Base-by-base conservation (phyloP, 2,888 invertebrate genomes). In the Ophion slaviceki region DNA sequence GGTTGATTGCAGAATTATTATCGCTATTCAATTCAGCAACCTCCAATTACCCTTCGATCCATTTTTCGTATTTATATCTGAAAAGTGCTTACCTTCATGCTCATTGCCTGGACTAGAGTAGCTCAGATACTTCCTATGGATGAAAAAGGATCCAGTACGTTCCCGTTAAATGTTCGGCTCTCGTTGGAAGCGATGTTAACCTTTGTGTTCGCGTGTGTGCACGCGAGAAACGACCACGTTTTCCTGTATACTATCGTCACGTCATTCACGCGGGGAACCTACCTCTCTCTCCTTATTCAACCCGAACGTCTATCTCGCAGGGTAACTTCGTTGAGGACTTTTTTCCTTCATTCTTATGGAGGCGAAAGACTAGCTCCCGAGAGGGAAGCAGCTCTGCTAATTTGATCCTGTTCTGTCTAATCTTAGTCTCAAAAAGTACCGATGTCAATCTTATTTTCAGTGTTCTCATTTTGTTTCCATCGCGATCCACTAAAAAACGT, bases 161-260 rank as follows among this genome's bases (percentile, higher is more conserved):
- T 36, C 59, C 68, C 77, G 32, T 83, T 83, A 59, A 77, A 83
- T 80, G 72, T 47, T 74, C 53, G 61, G 40, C 45, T 82, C 74
- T 71, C 24, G 59, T 77, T 80, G 81, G 62, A 66, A 53, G 47
- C 14, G 47, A 59, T 74, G 74, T 57, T 80, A 64, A 53, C 64
- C 45, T 70, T 32, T 67, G 47, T 47, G n/a, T 78, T 80, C 74
- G 71, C 67, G 68, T 74, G 68, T 74, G 67, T 70, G 83, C 86
- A 86, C 83, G 86, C 86, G 77, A 86, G 45, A 67, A 68, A 45
- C 47, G 45, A 79, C 79, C 36, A 75, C 62, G 47, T 81, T 81
- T 77, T 75, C 71, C 78, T 59, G 47, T 71, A 67, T 59, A 75
- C 67, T 72, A 72, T 71, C 45, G 32, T 71, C 75, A 24, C 82